A percentile compares a stretch with the other conserved stretches of the same genome.
These are phyloP conservation scores for Dione vanillae DNA, from an alignment of 2,888 invertebrate species.

Conservation along the genomic window DNA sequence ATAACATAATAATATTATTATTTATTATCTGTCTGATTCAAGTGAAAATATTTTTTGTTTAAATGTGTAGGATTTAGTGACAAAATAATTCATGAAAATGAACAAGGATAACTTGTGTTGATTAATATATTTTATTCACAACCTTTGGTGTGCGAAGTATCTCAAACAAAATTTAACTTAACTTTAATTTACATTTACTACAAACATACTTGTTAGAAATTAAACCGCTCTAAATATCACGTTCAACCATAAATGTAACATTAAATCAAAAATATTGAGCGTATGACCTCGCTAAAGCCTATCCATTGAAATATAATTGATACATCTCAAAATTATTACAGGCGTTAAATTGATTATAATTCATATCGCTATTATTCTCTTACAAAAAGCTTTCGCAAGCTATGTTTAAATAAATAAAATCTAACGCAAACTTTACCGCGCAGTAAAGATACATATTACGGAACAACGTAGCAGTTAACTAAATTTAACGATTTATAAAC, in stretches of 20 bases:
- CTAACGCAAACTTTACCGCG: constrained; percentile 33
- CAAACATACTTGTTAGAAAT: background rate
- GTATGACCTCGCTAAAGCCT: constrained; percentile 23
- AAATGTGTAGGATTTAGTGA: too few species aligned
- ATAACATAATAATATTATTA: too few species aligned
- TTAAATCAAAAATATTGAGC: constrained; percentile 2
- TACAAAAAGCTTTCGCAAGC: constrained; percentile 40
- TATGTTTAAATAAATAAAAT: constrained; percentile 36
- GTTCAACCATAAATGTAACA: background rate
- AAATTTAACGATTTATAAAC: constrained; percentile 36
- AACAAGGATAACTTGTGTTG: too few species aligned
- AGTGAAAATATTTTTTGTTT: too few species aligned
- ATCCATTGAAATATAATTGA: constrained; percentile 34
- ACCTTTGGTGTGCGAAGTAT: background rate
- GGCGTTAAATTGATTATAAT: constrained; percentile 43
- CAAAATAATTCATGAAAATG: too few species aligned
- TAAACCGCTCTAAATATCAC: background rate
- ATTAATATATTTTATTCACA: background rate
- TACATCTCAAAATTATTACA: constrained; percentile 35
- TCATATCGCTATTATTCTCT: constrained; percentile 35
- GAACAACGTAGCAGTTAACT: constrained; percentile 29
- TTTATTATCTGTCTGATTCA: too few species aligned
- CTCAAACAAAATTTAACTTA: background rate
- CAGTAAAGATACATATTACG: constrained; percentile 33
- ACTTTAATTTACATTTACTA: background rate